Percentiles rank a stretch among this genome's conserved stretches.
Conservation (phyloP, 2,113 vertebrate species). For the Planiliza haematocheilus region DNA sequence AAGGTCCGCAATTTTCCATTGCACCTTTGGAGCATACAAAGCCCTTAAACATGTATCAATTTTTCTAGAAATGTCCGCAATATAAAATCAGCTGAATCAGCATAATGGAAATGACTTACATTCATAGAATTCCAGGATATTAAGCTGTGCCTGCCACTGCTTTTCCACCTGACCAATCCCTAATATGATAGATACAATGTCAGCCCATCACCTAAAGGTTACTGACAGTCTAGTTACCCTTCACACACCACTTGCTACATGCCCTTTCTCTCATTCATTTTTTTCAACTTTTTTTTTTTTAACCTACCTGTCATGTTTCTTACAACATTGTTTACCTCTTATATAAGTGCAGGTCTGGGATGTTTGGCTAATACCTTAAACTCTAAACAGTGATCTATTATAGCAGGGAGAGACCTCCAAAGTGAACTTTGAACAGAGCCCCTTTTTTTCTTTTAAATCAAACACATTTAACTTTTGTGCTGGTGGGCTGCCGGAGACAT, state of each 20-base stretch:
- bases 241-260: constrained; percentile 57
- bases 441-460: constrained; percentile 16
- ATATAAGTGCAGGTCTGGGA: constrained; percentile 24
- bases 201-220: constrained; percentile 57
- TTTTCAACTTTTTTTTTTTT: constrained; percentile 52
- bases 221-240: constrained; percentile 62
- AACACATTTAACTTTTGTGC: constrained; percentile 36
- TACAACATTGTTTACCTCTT: constrained; percentile 69
- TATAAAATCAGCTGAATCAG: neutral
- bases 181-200: constrained; percentile 48
- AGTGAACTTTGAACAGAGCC: constrained; percentile 1
- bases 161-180: constrained; percentile 47
- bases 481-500: constrained; percentile 76
- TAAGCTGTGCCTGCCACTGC: constrained; percentile 22
- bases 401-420: constrained; percentile 1
- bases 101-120: neutral
- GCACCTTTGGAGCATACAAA: neutral
- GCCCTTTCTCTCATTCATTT: constrained; percentile 61
- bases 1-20: no score
- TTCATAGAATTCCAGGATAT: neutral
- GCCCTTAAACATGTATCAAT: no score
- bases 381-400: constrained; percentile 1
- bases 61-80: neutral
- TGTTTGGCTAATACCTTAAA: constrained; percentile 23
- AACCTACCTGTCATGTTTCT: constrained; percentile 71